Conservation (phyloP, 2,113 vertebrate genomes). For the Malurus alboscapulatus region DNA sequence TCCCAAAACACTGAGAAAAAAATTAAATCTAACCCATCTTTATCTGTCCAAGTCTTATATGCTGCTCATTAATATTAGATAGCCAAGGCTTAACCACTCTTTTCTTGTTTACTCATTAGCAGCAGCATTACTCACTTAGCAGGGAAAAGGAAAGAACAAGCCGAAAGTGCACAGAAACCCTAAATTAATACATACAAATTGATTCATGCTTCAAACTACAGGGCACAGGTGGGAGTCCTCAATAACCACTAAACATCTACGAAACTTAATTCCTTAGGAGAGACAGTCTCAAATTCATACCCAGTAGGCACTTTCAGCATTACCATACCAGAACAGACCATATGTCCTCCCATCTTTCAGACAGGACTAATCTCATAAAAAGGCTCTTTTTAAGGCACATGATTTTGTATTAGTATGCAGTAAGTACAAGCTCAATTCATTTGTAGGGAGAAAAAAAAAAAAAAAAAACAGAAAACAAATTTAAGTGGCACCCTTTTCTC, state of each 20-base stretch:
- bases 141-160: neutral
- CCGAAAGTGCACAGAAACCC: neutral
- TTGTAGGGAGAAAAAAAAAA: fast-evolving
- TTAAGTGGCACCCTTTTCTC: neutral
- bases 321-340: neutral
- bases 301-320: neutral
- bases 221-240: neutral
- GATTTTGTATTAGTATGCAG: neutral
- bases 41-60: neutral
- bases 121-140: neutral
- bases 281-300: neutral
- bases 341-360: neutral
- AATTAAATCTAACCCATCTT: neutral
- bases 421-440: neutral
- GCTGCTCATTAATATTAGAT: neutral
- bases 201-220: neutral
- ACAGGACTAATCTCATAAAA: neutral
- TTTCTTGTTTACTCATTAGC: neutral
- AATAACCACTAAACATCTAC: neutral
- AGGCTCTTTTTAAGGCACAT: neutral
- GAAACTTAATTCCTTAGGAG: neutral
- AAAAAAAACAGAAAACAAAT: neutral
- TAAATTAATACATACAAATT: neutral
- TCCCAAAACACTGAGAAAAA: neutral
- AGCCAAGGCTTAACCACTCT: neutral